These are phyloP conservation scores for Cladorhizidae sp. DNA, from an alignment of 37 sponge, comb jelly and placozoan species.

Conservation along the genomic window DNA sequence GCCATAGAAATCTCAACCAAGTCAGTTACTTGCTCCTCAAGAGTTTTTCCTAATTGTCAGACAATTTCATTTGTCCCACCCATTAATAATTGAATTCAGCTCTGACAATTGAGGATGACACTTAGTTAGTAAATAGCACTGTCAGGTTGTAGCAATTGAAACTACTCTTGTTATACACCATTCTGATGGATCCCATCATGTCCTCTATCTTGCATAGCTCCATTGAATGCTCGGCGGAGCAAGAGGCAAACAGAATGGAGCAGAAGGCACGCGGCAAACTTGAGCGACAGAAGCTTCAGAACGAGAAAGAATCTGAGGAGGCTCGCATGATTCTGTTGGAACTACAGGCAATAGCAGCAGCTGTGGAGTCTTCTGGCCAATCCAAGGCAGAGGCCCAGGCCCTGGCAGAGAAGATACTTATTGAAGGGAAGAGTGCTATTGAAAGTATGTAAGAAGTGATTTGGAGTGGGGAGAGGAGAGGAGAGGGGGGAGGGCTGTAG, in stretches of 20 bases:
- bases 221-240: slow-evolving; percentile 81
- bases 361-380: slow-evolving; percentile 92
- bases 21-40: slow-evolving; percentile 22
- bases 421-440: slow-evolving; percentile 92
- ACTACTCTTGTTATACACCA: too few relatives aligned
- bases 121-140: too few relatives aligned
- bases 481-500: too few relatives aligned
- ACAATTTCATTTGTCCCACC: too few relatives aligned
- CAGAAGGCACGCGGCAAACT: slow-evolving; percentile 87
- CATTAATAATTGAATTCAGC: too few relatives aligned
- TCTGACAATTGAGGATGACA: too few relatives aligned
- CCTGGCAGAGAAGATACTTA: slow-evolving; percentile 84
- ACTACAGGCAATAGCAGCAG: slow-evolving; percentile 88
- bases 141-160: too few relatives aligned
- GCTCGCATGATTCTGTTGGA: slow-evolving; percentile 77
- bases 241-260: slow-evolving; percentile 90
- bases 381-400: slow-evolving; percentile 95
- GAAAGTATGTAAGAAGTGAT: slow-evolving; percentile 51
- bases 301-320: slow-evolving; percentile 84
- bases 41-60: too few relatives aligned
- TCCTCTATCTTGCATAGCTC: slow-evolving; percentile 33
- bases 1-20: slow-evolving; percentile 96
- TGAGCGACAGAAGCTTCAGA: slow-evolving; percentile 89
- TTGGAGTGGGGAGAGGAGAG: background rate
- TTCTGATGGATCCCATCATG: too few relatives aligned